A percentile compares a stretch with the other conserved stretches of the same genome.
Conservation (phyloP, 2,797 vertebrate species). For the Acrossocheilus fasciatus region DNA sequence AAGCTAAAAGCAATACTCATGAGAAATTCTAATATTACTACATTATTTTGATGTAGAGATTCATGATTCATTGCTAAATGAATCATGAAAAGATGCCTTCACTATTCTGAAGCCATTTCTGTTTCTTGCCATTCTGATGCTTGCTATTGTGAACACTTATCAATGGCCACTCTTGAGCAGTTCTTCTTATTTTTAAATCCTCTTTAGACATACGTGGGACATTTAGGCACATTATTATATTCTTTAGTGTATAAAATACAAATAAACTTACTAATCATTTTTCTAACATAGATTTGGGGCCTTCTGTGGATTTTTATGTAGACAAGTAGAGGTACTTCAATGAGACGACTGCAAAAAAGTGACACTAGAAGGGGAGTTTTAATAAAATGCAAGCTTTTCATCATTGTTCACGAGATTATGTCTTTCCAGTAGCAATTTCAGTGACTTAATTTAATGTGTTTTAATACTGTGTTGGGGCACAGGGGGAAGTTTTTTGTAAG, state of each 20-base stretch:
- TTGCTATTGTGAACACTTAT: slow-evolving; percentile 67
- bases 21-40: slow-evolving; percentile 41
- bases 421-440: slow-evolving; percentile 74
- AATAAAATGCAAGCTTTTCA: slow-evolving; percentile 57
- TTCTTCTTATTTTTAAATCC: slow-evolving; percentile 55
- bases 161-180: slow-evolving; percentile 61
- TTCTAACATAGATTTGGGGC: slow-evolving; percentile 56
- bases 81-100: slow-evolving; percentile 63
- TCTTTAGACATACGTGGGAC: slow-evolving; percentile 58
- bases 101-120: slow-evolving; percentile 64
- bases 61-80: slow-evolving; percentile 40
- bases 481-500: slow-evolving; percentile 42
- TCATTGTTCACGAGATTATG: slow-evolving; percentile 56
- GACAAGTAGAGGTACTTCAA: slow-evolving; percentile 71
- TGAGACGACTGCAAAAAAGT: slow-evolving; percentile 56
- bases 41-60: slow-evolving; percentile 49
- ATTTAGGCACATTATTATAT: slow-evolving; percentile 57
- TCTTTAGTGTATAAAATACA: slow-evolving; percentile 65
- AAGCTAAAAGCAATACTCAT: slow-evolving; percentile 69
- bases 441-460: slow-evolving; percentile 61
- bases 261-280: slow-evolving; percentile 68
- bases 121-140: slow-evolving; percentile 65
- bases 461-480: slow-evolving; percentile 37
- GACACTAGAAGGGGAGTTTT: slow-evolving; percentile 21
- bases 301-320: slow-evolving; percentile 72